Conservation (phyloP, 2,888 invertebrate genomes). For the Perizoma affinitatum region DNA sequence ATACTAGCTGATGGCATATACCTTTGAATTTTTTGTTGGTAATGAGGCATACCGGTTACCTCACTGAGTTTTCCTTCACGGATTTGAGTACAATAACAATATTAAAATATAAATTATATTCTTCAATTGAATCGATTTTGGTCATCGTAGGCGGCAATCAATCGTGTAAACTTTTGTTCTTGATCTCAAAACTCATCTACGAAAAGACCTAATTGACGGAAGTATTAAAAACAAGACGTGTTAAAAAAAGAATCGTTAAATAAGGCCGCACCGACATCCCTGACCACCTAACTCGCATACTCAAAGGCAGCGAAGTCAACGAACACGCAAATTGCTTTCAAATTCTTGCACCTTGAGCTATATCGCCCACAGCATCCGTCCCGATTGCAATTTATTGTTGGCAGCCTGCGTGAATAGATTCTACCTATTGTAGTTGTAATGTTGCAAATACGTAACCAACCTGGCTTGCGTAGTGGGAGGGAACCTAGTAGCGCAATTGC, state of each 20-base stretch:
- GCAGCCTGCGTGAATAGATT: conserved; percentile 35
- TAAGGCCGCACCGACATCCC: conserved; percentile 13
- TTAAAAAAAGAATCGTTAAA: conserved; percentile 19
- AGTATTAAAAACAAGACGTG: conserved; percentile 13
- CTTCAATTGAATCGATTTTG: too few relatives aligned
- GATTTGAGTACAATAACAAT: too few relatives aligned
- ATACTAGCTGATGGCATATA: too few relatives aligned
- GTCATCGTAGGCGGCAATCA: too few relatives aligned
- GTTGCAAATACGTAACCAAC: too few relatives aligned
- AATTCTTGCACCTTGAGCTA: conserved; percentile 50
- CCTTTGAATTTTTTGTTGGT: too few relatives aligned
- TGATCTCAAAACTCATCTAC: conserved; percentile 1
- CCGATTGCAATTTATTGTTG: conserved; percentile 54
- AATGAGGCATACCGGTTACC: too few relatives aligned
- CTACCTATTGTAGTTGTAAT: conserved; percentile 19
- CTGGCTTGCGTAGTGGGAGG: conserved; percentile 17
- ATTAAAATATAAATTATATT: too few relatives aligned
- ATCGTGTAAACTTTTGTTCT: not conserved
- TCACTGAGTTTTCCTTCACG: too few relatives aligned
- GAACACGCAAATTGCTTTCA: conserved; percentile 51
- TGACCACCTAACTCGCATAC: conserved; percentile 22
- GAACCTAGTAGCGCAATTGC: conserved; percentile 23
- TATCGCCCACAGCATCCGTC: conserved; percentile 56
- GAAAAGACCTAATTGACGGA: conserved; percentile 19
- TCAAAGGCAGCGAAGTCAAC: conserved; percentile 34